Percentiles rank a stretch among this genome's conserved stretches.
These are phyloP conservation scores for Caenorhabditis macrosperma DNA, from an alignment of 2,888 invertebrate species.

Conservation along the genomic window DNA sequence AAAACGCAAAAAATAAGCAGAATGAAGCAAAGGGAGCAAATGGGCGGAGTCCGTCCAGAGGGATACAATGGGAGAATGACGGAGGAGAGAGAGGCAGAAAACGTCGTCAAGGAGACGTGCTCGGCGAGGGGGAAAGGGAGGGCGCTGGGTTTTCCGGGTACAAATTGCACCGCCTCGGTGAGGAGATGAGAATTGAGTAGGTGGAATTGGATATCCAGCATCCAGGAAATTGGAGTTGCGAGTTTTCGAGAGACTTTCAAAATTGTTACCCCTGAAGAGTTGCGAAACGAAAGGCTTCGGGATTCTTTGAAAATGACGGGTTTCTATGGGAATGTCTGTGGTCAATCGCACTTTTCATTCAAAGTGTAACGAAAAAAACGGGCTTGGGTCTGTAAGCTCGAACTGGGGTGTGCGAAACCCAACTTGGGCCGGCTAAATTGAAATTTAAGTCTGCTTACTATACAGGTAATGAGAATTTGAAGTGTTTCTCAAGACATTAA, in stretches of 20 bases:
- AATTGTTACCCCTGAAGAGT: background rate
- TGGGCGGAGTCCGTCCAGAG: constrained; percentile 5
- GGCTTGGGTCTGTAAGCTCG: too few species aligned
- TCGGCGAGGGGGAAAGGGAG: background rate
- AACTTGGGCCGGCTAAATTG: too few species aligned
- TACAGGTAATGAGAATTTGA: too few species aligned
- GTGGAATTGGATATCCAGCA: background rate
- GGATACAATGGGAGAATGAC: constrained; percentile 7
- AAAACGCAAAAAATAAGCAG: constrained; percentile 13
- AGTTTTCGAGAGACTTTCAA: background rate
- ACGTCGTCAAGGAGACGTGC: background rate
- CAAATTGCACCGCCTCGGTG: constrained; percentile 5
- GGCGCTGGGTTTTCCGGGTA: background rate
- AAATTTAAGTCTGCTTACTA: too few species aligned
- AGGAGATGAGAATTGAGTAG: background rate
- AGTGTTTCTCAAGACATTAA: too few species aligned
- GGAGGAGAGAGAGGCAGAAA: constrained; percentile 1
- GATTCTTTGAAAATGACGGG: background rate
- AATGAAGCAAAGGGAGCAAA: background rate
- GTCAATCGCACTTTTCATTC: too few species aligned
- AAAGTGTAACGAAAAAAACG: too few species aligned
- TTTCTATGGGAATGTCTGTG: constrained; percentile 1
- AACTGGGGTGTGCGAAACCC: too few species aligned
- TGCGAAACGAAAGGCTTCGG: background rate
- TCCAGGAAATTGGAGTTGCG: background rate